Conservation (phyloP, 2,888 invertebrate genomes). For the Mesodorylaimus sp. region DNA sequence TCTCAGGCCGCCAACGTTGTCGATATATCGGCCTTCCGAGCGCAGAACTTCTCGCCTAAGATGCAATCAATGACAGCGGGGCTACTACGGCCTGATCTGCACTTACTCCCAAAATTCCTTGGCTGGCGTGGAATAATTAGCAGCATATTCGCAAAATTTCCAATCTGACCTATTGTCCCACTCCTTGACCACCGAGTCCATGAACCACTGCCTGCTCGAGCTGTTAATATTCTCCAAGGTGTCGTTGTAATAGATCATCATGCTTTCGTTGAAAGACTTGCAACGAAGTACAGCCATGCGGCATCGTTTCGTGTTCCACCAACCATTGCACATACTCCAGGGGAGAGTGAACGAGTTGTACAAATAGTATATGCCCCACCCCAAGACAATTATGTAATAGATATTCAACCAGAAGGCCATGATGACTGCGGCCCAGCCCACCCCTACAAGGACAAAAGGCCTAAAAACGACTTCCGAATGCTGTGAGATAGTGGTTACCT, state of each 20-base stretch:
- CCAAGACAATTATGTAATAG: slow-evolving; percentile 92
- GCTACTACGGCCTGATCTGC: no score
- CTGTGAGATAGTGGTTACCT: no score
- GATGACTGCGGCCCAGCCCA: slow-evolving; percentile 92
- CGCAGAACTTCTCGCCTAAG: not conserved
- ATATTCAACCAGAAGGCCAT: slow-evolving; percentile 99
- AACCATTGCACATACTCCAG: slow-evolving; percentile 31
- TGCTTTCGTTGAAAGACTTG: not conserved
- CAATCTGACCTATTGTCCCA: no score
- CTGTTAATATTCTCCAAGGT: not conserved
- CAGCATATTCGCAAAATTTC: not conserved
- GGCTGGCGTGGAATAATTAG: not conserved
- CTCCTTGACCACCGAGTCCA: no score
- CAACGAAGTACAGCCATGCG: not conserved
- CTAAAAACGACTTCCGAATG: no score
- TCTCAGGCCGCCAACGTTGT: slow-evolving; percentile 64
- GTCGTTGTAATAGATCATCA: not conserved
- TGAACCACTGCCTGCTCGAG: not conserved
- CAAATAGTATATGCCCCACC: slow-evolving; percentile 96
- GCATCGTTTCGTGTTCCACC: slow-evolving; percentile 21
- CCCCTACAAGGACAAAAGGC: slow-evolving; percentile 55
- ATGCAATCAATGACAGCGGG: no score
- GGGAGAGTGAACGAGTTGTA: slow-evolving; percentile 37
- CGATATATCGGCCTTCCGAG: slow-evolving; percentile 72
- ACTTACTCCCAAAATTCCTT: slow-evolving; percentile 1